Evolutionary conservation across 2,113 vertebrate genomes (phyloP).

Genomic region (Pleuronectes platessa): DNA sequence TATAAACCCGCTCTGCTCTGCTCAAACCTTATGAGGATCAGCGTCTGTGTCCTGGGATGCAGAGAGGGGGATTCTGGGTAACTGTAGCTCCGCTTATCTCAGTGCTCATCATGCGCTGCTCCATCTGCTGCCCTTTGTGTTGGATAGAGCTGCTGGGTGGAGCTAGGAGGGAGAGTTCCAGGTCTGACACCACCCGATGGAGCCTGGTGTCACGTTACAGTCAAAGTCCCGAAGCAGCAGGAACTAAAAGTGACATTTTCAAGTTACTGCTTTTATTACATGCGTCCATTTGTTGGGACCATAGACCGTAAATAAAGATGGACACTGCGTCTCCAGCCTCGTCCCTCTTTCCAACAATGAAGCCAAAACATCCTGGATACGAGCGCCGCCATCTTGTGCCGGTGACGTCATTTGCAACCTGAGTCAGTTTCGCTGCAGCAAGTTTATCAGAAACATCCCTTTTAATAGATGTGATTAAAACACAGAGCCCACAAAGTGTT

Average conservation of each 20-base stretch:
- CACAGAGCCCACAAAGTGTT: too few relatives aligned
- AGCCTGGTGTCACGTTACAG: neutral
- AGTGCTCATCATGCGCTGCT: neutral
- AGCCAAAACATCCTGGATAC: too few relatives aligned
- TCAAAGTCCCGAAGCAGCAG: neutral
- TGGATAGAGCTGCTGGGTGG: constrained; percentile 18
- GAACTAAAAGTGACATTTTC: neutral
- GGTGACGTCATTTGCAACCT: too few relatives aligned
- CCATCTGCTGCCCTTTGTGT: constrained; percentile 16
- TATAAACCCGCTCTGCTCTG: constrained; percentile 38
- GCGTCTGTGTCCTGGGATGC: constrained; percentile 3
- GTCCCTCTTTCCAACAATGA: too few relatives aligned
- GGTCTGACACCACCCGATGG: neutral
- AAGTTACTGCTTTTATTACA: neutral
- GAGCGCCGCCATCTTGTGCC: too few relatives aligned
- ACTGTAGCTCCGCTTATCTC: constrained; percentile 28
- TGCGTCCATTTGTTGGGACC: too few relatives aligned
- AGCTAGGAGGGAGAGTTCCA: neutral
- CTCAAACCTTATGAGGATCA: constrained; percentile 5
- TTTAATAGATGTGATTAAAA: too few relatives aligned
- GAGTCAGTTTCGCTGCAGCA: too few relatives aligned
- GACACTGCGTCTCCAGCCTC: too few relatives aligned
- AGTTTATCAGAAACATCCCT: too few relatives aligned
- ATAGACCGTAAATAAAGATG: too few relatives aligned
- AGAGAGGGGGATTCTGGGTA: constrained; percentile 48